Evolutionary conservation across 2,888 invertebrate species (phyloP).

Genomic region (Tachystola acroxantha): DNA sequence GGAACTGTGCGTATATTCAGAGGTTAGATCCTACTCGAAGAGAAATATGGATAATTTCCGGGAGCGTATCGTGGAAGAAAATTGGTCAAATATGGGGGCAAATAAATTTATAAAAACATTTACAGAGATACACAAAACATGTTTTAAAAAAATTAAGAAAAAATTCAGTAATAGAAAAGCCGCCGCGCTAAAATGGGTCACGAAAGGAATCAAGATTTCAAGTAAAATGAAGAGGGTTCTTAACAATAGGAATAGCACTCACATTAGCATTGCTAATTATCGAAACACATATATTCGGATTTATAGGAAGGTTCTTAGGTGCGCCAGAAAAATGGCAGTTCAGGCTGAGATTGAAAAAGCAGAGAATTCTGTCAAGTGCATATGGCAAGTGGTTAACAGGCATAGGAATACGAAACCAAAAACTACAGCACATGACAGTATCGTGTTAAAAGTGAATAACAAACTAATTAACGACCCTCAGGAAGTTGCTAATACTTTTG

Average conservation of each 20-base stretch:
- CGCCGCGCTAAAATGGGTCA: background rate
- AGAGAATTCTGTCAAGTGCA: background rate
- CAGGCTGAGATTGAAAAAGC: background rate
- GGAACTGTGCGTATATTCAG: background rate
- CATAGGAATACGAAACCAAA: background rate
- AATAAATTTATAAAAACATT: conserved; percentile 1
- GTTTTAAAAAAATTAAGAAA: background rate
- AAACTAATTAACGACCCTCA: background rate
- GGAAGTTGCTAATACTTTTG: background rate
- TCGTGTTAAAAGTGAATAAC: background rate
- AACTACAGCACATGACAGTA: background rate
- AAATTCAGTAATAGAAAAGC: background rate
- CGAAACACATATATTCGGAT: background rate
- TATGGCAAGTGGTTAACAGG: conserved; percentile 1
- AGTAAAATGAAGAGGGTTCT: conserved; percentile 7
- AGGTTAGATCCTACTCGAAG: background rate
- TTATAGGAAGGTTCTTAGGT: background rate
- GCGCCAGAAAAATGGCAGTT: background rate
- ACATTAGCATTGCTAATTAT: background rate
- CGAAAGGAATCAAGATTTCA: conserved; percentile 3
- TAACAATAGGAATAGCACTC: background rate
- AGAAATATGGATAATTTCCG: conserved; percentile 1
- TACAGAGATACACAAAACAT: background rate
- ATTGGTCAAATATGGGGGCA: background rate
- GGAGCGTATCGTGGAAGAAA: background rate